A percentile compares a stretch with the other conserved stretches of the same genome.
Evolutionary conservation across 1,140 invertebrate genomes (phyloP).

Genomic region (Drosophila ficusphila): DNA sequence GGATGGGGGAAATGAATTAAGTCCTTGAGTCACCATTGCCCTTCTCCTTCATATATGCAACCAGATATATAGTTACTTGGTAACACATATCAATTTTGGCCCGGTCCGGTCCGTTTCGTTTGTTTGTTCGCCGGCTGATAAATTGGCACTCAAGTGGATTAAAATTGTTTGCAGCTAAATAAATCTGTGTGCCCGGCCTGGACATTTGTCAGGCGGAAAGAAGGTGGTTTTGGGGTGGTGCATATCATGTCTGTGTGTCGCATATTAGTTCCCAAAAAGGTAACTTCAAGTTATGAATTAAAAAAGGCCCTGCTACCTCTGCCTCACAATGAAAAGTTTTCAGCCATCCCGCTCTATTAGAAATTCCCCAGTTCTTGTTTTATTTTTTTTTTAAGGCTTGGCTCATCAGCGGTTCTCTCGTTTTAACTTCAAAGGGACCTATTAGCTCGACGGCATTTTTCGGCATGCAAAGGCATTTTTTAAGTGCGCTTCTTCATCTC

Average conservation of each 20-base stretch:
- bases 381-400: constrained; percentile 4
- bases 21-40: neutral
- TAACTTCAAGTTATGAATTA: constrained; percentile 13
- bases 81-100: constrained; percentile 34
- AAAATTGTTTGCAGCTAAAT: constrained; percentile 71
- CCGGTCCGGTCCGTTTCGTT: neutral
- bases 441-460: constrained; percentile 73
- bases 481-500: constrained; percentile 42
- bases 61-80: neutral
- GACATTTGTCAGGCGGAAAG: constrained; percentile 55
- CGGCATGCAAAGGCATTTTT: constrained; percentile 74
- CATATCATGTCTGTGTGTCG: neutral
- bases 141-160: constrained; percentile 84
- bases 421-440: constrained; percentile 65
- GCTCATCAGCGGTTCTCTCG: constrained; percentile 38
- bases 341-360: constrained; percentile 19
- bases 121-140: constrained; percentile 48
- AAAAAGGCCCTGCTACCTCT: neutral
- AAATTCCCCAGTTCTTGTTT: constrained; percentile 15
- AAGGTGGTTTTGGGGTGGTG: neutral
- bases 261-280: constrained; percentile 22
- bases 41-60: neutral
- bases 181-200: constrained; percentile 60
- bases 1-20: neutral
- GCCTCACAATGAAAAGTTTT: constrained; percentile 29